Percentiles rank a stretch among this genome's conserved stretches.
Evolutionary conservation across 2,113 vertebrate genomes (phyloP).

Genomic region (Ctenodactylus gundi): DNA sequence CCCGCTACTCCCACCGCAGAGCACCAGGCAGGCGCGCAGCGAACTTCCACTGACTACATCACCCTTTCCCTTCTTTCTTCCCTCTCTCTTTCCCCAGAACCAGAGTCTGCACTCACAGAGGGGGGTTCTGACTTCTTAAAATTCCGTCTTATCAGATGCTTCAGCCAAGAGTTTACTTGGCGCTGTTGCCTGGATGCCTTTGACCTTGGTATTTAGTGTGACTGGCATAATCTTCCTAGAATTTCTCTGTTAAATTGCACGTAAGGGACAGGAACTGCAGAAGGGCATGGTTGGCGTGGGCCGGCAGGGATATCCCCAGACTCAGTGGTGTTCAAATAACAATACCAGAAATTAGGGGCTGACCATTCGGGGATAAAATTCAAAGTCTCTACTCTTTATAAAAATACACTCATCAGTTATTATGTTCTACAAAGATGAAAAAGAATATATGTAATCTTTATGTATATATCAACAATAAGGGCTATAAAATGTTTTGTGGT

Average conservation of each 20-base stretch:
- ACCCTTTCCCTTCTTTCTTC: accelerated
- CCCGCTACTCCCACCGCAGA: background rate
- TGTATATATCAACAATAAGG: background rate
- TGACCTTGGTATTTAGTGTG: background rate
- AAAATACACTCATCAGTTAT: too few species aligned
- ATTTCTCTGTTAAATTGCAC: background rate
- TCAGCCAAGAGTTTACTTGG: too few species aligned
- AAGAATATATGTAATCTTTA: background rate
- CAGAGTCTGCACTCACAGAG: background rate
- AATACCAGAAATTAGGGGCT: too few species aligned
- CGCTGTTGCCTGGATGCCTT: background rate
- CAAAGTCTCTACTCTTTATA: background rate
- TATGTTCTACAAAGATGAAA: background rate
- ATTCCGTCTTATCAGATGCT: background rate
- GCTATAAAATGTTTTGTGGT: background rate
- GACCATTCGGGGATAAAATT: too few species aligned
- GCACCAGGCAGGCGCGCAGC: background rate
- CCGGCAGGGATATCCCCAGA: too few species aligned
- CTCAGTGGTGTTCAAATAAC: too few species aligned
- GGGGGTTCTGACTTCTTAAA: background rate
- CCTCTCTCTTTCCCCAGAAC: background rate
- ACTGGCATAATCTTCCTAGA: background rate
- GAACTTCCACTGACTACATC: too few species aligned
- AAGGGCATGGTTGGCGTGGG: background rate
- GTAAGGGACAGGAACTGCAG: accelerated